Base-by-base conservation (phyloP, 2,888 invertebrate genomes). In the Drosophila histrio region DNA sequence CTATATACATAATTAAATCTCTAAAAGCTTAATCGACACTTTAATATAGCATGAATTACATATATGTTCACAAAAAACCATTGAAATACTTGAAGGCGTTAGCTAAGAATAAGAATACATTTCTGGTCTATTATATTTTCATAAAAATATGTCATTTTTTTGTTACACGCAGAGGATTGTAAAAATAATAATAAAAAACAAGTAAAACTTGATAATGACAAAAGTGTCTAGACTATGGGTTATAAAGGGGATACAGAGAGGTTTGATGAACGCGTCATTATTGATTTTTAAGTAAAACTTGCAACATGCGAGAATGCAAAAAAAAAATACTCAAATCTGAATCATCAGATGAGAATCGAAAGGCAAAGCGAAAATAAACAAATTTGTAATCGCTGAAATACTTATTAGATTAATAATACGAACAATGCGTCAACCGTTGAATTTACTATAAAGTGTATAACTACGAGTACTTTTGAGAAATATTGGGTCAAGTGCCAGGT, bases 261-360 rank as follows among this genome's bases (percentile, higher is more conserved):
- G 30, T 46, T 32, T 17, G 15, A 2, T 9, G 8, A 36, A 39
- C 43, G 41, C 52, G 34, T 49, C 49, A 62, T 38, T 57, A 46
- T 41, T 39, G 43, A 61, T 41, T 39, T 34, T 57, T 6, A 21
- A 69, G 13, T 39, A 41, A 36, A 56, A 69, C 43, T 34, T n/a
- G 47, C 15, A 47, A 38, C 15, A 38, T 46, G 28, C 15, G 19
- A 38, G 26, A 32, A 26, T 34, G 34, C 21, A 17, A 28, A 26
- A 19, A 19, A 6, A 28, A 24, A 54, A 13, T 13, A 6, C 11
- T 46, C 4, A 36, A 43, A 72, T 34, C 41, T 68, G 68, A 72
- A 58, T 74, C 72, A 72, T 54, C 32, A 7, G 36, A 19, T 7
- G n/a, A 15, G 21, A 50, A 15, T 21, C 17, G 21, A 26, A 30